Base-by-base conservation (phyloP, 2,888 invertebrate species). In the Hydrotaea diabolus region DNA sequence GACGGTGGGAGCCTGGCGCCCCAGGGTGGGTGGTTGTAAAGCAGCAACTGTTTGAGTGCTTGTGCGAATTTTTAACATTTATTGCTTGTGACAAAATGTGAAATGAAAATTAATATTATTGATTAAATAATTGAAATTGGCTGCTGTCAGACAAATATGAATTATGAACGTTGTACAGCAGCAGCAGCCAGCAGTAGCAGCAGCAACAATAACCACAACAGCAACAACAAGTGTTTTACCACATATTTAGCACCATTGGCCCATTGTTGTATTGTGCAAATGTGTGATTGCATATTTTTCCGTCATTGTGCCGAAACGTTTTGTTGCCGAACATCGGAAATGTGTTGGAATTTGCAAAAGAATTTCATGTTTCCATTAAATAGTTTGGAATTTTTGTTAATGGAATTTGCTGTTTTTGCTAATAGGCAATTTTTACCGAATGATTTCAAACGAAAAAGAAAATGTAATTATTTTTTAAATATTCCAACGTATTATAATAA, bases 31-130 rank as follows among this genome's bases (percentile, higher is more conserved):
- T 31, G 2, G 31, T 31, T 31, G 31, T 2, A 7, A 31, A 7
- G 31, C n/a, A n/a, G n/a, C n/a, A n/a, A n/a, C n/a, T n/a, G n/a
- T n/a, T n/a, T n/a, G 31, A 7, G 31, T 19, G 53, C 21, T 19
- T 53, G 89, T 87, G 87, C 88, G 89, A 89, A 90, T 89, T 90
- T 77, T 89, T 89, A 85, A 87, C 90, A 90, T 91, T 91, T 92
- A 92, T 92, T 91, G 92, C 89, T 90, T 90, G 88, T 91, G 92
- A 92, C 92, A 92, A 91, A 92, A 91, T 92, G 91, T 92, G 91
- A 92, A 92, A 91, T 89, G 91, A 91, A 92, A 92, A 92, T 92
- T 92, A 92, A 92, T 92, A 92, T 91, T 92, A 92, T 92, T 92
- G 92, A 92, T 92, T 92, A 91, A 91, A 91, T 92, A 92, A 92